Percentiles rank a stretch among this genome's conserved stretches.
Evolutionary conservation across 2,888 invertebrate genomes (phyloP).

Genomic region (Vanessa cardui): DNA sequence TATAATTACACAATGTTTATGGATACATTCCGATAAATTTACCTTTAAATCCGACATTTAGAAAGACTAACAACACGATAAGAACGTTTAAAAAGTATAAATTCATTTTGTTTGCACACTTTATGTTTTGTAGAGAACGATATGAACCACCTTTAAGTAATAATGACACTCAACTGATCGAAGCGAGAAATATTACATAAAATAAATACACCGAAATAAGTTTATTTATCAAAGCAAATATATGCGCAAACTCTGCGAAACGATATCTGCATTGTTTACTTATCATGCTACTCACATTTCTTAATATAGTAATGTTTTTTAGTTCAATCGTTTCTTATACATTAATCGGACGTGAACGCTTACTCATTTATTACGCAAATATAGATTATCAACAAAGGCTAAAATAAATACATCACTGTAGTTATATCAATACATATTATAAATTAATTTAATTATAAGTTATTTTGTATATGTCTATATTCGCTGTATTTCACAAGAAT

Average conservation of each 20-base stretch:
- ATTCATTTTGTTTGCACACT: conserved; percentile 23
- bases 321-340: too few species aligned
- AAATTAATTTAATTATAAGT: too few species aligned
- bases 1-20: background rate
- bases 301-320: too few species aligned
- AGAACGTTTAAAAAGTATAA: conserved; percentile 18
- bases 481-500: too few species aligned
- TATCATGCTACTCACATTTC: too few species aligned
- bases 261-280: background rate
- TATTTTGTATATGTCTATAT: too few species aligned
- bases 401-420: too few species aligned
- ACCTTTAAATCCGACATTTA: conserved; percentile 26
- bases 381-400: too few species aligned
- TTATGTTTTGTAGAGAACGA: conserved; percentile 8
- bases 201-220: conserved; percentile 14
- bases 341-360: too few species aligned
- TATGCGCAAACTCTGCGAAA: background rate
- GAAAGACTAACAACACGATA: conserved; percentile 15
- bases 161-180: conserved; percentile 23
- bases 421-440: too few species aligned
- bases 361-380: too few species aligned
- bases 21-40: background rate
- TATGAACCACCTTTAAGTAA: conserved; percentile 20
- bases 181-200: conserved; percentile 11
- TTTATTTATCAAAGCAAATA: conserved; percentile 12